Evolutionary conservation across 1,140 invertebrate species (phyloP).

Genomic region (Thaumatotibia leucotreta): DNA sequence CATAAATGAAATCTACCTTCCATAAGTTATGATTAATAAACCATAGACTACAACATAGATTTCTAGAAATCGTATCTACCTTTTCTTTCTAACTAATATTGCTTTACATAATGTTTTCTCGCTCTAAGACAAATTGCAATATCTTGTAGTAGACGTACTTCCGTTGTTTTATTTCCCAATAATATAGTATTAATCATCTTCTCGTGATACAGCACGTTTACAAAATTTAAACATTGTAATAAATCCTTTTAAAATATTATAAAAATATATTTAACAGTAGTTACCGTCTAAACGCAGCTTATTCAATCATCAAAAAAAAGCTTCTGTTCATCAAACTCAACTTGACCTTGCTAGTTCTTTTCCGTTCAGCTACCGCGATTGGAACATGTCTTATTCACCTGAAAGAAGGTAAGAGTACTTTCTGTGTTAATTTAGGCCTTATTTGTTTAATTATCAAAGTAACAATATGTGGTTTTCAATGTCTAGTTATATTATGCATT

Average conservation of each 20-base stretch:
- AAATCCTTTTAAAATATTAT: conserved; percentile 49
- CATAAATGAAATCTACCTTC: neutral
- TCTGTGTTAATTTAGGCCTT: conserved; percentile 35
- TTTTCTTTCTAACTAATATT: neutral
- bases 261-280: conserved; percentile 27
- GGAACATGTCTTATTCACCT: conserved; percentile 85
- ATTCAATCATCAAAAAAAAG: conserved; percentile 49
- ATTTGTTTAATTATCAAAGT: conserved; percentile 19
- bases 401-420: conserved; percentile 84
- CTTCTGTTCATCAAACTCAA: conserved; percentile 58
- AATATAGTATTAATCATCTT: conserved; percentile 47
- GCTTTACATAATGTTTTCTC: neutral
- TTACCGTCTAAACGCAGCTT: conserved; percentile 21
- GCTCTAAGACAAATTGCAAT: conserved; percentile 9
- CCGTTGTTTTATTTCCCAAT: conserved; percentile 63
- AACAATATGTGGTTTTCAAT: neutral
- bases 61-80: neutral
- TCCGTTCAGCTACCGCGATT: conserved; percentile 82
- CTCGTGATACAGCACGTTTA: conserved; percentile 25
- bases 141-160: conserved; percentile 37
- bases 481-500: conserved; percentile 27
- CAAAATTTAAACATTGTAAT: conserved; percentile 33
- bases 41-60: neutral
- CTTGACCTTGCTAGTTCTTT: conserved; percentile 81
- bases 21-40: neutral